Evolutionary conservation across 2,797 vertebrate genomes (phyloP).

Genomic region (Psittacula echo): DNA sequence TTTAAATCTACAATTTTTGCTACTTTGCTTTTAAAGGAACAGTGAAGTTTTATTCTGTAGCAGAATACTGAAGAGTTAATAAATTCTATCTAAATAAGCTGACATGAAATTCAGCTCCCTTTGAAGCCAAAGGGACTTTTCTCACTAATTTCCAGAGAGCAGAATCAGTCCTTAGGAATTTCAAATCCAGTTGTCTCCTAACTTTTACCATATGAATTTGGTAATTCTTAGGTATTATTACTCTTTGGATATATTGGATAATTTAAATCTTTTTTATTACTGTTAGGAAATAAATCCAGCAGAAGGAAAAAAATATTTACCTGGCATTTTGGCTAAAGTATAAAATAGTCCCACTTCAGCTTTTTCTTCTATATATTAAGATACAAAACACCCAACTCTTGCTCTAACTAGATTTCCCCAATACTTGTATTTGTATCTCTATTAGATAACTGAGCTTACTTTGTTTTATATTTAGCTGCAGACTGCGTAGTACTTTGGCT

Average conservation of each 20-base stretch:
- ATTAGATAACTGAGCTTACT: constrained; percentile 49
- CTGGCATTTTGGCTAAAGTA: background rate
- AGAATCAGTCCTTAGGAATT: background rate
- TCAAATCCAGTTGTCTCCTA: background rate
- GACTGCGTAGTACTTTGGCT: constrained; percentile 2
- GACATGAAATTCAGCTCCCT: background rate
- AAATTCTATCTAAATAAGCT: background rate
- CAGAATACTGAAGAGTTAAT: constrained; percentile 1
- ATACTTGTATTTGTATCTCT: constrained; percentile 40
- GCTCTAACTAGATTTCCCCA: constrained; percentile 30
- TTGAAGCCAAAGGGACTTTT: constrained; percentile 24
- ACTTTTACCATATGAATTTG: background rate
- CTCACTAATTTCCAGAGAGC: background rate
- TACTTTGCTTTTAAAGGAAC: constrained; percentile 14
- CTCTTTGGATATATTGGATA: background rate
- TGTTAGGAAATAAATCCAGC: background rate
- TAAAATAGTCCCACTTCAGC: background rate
- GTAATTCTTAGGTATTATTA: background rate
- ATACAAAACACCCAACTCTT: background rate
- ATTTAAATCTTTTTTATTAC: background rate
- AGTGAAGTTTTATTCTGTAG: background rate
- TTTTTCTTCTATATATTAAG: background rate
- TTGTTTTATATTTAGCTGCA: constrained; percentile 58
- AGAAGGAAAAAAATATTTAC: background rate
- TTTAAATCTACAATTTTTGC: constrained; percentile 3